These are phyloP conservation scores for Drosophila putrida DNA, from an alignment of 2,888 invertebrate genomes.

Conservation along the genomic window DNA sequence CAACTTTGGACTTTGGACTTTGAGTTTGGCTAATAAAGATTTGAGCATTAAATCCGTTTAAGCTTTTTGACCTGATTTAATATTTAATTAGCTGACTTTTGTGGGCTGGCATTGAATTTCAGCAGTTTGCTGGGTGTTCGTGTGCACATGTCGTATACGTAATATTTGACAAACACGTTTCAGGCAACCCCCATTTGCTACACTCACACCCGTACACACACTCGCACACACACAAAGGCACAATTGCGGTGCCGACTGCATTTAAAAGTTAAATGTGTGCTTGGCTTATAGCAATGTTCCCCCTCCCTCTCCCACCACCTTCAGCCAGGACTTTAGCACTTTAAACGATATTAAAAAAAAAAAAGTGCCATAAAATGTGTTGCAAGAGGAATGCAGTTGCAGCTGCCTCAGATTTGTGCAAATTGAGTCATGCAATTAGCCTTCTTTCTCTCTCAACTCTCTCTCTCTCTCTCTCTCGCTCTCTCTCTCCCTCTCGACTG, in stretches of 20 bases:
- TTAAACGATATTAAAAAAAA: conserved; percentile 64
- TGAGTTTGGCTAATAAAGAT: conserved; percentile 50
- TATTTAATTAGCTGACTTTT: conserved; percentile 69
- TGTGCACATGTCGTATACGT: conserved; percentile 76
- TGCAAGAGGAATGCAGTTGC: conserved; percentile 29
- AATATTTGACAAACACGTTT: conserved; percentile 71
- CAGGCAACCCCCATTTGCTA: conserved; percentile 26
- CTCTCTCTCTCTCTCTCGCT: neutral
- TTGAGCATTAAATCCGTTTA: conserved; percentile 57
- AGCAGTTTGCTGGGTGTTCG: conserved; percentile 41
- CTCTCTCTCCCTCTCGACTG: neutral
- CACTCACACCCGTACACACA: neutral
- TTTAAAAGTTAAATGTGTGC: conserved; percentile 41
- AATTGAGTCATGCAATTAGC: conserved; percentile 74
- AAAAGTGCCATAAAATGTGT: conserved; percentile 62
- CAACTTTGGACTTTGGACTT: neutral
- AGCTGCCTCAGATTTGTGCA: conserved; percentile 57
- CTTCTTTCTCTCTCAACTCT: conserved; percentile 23
- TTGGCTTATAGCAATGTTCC: neutral
- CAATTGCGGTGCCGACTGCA: conserved; percentile 48
- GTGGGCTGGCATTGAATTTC: conserved; percentile 45
- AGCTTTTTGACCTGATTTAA: conserved; percentile 66
- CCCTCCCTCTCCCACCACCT: too few species aligned
- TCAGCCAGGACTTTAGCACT: conserved; percentile 28
- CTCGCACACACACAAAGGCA: too few species aligned